Conservation (phyloP, 2,113 vertebrate species). For the Anhinga anhinga region DNA sequence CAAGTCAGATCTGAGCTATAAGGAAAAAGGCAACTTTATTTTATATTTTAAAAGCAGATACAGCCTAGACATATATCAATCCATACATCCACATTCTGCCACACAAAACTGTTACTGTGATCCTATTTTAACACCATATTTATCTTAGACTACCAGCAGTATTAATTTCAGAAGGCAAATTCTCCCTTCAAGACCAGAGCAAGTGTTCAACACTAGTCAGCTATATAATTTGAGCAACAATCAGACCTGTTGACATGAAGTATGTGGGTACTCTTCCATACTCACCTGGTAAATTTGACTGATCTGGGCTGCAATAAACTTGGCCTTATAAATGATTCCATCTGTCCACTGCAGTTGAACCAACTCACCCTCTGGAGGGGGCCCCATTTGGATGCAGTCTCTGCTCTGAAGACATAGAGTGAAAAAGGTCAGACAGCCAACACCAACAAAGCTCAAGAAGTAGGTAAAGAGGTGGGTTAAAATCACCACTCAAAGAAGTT, state of each 20-base stretch:
- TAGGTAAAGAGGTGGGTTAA: no score
- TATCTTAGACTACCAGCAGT: background rate
- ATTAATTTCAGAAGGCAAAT: background rate
- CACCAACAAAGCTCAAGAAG: background rate
- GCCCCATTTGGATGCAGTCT: conserved; percentile 84
- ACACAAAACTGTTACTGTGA: background rate
- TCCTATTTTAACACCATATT: background rate
- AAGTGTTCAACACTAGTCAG: background rate
- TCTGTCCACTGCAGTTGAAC: conserved; percentile 84
- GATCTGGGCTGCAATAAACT: conserved; percentile 82
- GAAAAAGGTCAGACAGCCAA: background rate
- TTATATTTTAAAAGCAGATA: background rate
- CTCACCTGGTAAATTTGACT: conserved; percentile 89
- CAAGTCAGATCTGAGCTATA: background rate
- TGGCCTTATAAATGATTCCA: conserved; percentile 83
- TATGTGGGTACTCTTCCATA: accelerated
- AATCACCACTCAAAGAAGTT: background rate
- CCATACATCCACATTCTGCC: background rate
- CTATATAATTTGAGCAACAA: no score
- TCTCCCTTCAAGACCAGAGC: background rate
- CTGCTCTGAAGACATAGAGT: conserved; percentile 79
- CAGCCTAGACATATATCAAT: background rate
- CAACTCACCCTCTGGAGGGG: conserved; percentile 83
- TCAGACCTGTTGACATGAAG: accelerated
- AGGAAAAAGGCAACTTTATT: background rate